Percentiles rank a stretch among this genome's conserved stretches.
phyloP scores from a whole-genome alignment of 2,888 invertebrate genomes.

The Danaus chrysippus region DNA sequence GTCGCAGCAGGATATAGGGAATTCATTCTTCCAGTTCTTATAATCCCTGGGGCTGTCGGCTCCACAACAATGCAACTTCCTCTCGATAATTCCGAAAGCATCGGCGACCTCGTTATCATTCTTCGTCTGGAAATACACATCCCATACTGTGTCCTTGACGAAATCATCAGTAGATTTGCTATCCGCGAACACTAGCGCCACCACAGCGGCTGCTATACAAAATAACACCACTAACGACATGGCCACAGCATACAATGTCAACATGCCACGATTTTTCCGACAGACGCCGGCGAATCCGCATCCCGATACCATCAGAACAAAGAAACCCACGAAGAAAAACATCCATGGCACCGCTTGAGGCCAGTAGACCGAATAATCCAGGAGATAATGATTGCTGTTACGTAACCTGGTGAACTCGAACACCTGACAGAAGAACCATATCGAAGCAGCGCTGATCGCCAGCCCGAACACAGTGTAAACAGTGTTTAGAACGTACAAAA shows the following conservation, averaged over 20 bases:
- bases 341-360: slow-evolving; percentile 70
- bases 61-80: slow-evolving; percentile 65
- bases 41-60: slow-evolving; percentile 66
- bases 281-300: slow-evolving; percentile 60
- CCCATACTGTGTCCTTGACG: slow-evolving; percentile 65
- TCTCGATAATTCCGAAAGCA: slow-evolving; percentile 56
- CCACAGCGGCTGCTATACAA: slow-evolving; percentile 46
- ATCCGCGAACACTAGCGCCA: slow-evolving; percentile 61
- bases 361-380: slow-evolving; percentile 70
- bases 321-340: slow-evolving; percentile 55
- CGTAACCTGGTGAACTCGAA: slow-evolving; percentile 52
- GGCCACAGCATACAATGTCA: slow-evolving; percentile 49
- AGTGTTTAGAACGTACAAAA: slow-evolving; percentile 51
- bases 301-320: slow-evolving; percentile 52
- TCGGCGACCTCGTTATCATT: slow-evolving; percentile 45
- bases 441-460: slow-evolving; percentile 49
- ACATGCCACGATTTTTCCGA: slow-evolving; percentile 49
- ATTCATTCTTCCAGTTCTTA: slow-evolving; percentile 57
- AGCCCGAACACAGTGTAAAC: slow-evolving; percentile 51
- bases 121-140: slow-evolving; percentile 58
- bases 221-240: slow-evolving; percentile 47
- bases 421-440: slow-evolving; percentile 64
- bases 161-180: slow-evolving; percentile 57
- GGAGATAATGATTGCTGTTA: slow-evolving; percentile 61
- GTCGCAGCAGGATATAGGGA: slow-evolving; percentile 68